Percentiles rank a stretch among this genome's conserved stretches.
phyloP scores from a whole-genome alignment of 2,888 invertebrate species.

The Tenthredo livida region DNA sequence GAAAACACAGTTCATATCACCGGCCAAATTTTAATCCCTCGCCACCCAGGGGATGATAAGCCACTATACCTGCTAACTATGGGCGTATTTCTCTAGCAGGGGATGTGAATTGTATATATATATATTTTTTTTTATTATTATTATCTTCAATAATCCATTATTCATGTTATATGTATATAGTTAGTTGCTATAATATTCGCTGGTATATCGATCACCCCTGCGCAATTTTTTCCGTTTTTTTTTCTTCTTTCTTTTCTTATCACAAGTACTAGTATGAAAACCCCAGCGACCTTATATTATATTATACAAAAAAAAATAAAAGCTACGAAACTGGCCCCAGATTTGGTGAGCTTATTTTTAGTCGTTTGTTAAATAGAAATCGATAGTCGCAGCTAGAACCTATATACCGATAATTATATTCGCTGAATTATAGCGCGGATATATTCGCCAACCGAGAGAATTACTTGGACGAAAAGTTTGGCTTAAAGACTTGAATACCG shows the following conservation, averaged over 20 bases:
- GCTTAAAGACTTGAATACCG: neutral
- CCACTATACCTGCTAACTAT: neutral
- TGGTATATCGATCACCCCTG: neutral
- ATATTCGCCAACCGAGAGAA: neutral
- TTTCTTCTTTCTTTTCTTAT: neutral
- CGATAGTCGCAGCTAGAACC: neutral
- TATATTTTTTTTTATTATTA: neutral
- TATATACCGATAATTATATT: slow-evolving; percentile 3
- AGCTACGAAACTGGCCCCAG: neutral
- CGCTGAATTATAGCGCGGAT: neutral
- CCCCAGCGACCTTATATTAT: neutral
- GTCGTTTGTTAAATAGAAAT: slow-evolving; percentile 1
- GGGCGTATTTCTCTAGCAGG: slow-evolving; percentile 7
- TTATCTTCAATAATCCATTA: neutral
- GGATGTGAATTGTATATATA: slow-evolving; percentile 24
- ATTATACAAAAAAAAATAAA: neutral
- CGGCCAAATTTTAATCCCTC: slow-evolving; percentile 2
- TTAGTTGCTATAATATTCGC: neutral
- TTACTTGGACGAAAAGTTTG: neutral
- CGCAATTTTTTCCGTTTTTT: neutral
- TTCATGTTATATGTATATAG: too few species aligned
- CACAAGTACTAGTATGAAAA: neutral
- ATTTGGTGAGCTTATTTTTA: neutral
- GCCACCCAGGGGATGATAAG: slow-evolving; percentile 9
- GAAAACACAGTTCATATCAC: neutral